Base-by-base conservation (phyloP, 2,113 vertebrate genomes). In the Eudyptes chrysolophus region DNA sequence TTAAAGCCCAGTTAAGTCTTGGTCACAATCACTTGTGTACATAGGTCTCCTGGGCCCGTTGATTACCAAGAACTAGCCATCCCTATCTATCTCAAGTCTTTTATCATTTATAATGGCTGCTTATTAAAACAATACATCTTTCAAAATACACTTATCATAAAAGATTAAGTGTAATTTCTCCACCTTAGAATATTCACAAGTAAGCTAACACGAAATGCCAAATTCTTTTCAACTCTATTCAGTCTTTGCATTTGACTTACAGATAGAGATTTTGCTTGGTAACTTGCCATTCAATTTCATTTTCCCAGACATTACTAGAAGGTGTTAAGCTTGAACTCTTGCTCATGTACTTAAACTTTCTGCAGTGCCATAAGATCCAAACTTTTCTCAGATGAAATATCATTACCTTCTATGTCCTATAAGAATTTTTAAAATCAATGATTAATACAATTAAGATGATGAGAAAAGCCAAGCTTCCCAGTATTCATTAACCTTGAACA, bases 271-370 rank as follows among this genome's bases (percentile, higher is more conserved):
- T 70, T 87, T 27, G 79, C 18, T 84, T 94, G 48, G 52, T 69
- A 84, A 49, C n/a, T 65, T 90, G 46, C 34, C 4, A 16, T 82
- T 76, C 48, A 92, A 84, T 92, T 92, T 87, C 9, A 87, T 84
- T 87, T 93, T 94, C 27, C 24, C 19, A 89, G 61, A 71, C 20
- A 38, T 10, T 75, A 52, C 36, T 36, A 76, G 69, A 84, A 69
- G 27, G 20, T 95, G 15, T 75, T 92, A 88, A 84, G 64, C 44
- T 62, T 89, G 92, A 95, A 84, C 61, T 91, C 88, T 78, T 94
- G 80, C 8, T 91, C 84, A 72, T 18, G 19, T 27, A 81, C 25
- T 89, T 94, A 75, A 90, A 84, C 13, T 29, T 96, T 91, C 90
- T 92, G 51, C 52, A 84, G 52, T 78, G n/a, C 68, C 55, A 89